These are phyloP conservation scores for Hyaena hyaena DNA, from an alignment of 2,113 vertebrate genomes.

Conservation along the genomic window DNA sequence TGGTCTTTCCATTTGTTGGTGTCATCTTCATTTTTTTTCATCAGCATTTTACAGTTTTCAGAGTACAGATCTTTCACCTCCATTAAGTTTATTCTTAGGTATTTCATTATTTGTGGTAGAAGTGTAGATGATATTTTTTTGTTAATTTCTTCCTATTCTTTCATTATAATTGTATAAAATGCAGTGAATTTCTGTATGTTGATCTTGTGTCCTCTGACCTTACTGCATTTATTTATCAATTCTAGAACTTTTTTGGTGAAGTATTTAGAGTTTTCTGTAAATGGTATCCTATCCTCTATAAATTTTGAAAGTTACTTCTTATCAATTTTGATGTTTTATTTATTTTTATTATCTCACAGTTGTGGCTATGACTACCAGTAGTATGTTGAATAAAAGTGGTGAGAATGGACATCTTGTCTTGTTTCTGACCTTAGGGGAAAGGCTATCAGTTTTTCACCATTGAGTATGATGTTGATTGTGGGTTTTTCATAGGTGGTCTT, in stretches of 20 bases:
- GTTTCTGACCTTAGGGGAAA: neutral
- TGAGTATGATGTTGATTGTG: neutral
- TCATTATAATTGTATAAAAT: neutral
- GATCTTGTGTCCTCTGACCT: neutral
- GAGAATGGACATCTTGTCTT: neutral
- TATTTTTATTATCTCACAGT: neutral
- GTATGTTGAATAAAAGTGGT: neutral
- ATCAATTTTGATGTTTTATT: neutral
- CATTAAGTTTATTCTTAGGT: neutral
- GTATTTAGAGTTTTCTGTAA: neutral
- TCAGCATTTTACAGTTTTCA: neutral
- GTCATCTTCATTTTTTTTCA: neutral
- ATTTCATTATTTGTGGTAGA: neutral
- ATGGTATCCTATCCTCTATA: neutral
- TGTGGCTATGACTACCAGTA: neutral
- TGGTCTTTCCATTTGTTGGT: neutral
- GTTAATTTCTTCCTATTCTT: neutral
- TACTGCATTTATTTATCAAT: neutral
- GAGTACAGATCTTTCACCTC: neutral
- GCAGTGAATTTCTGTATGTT: neutral
- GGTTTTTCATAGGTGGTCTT: neutral
- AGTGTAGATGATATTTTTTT: neutral
- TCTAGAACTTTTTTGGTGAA: neutral
- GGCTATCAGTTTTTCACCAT: neutral
- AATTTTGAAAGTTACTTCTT: neutral